Conservation (phyloP, 2,113 vertebrate species). For the Forbesichthys agassizii region DNA sequence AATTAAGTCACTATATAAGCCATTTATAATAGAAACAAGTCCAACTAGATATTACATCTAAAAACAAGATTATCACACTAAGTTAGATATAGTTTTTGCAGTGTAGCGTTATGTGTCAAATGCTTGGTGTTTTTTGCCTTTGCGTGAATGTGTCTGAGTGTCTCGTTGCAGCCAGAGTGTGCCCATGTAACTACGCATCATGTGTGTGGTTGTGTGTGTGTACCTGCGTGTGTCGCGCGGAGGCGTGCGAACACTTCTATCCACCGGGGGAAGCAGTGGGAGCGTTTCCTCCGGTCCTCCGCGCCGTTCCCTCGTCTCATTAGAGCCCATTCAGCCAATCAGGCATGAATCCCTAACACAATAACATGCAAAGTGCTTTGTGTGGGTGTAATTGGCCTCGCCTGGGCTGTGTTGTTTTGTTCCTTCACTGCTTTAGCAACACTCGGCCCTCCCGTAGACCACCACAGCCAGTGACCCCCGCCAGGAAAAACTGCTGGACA, state of each 20-base stretch:
- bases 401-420: slow-evolving; percentile 44
- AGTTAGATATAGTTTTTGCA: no score
- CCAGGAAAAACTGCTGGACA: slow-evolving; percentile 57
- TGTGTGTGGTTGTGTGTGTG: slow-evolving; percentile 1
- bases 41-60: no score
- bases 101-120: background rate
- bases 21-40: no score
- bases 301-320: slow-evolving; percentile 63
- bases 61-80: no score
- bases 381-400: slow-evolving; percentile 70
- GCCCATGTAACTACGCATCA: slow-evolving; percentile 15
- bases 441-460: slow-evolving; percentile 41
- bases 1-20: no score
- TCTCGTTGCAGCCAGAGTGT: slow-evolving; percentile 2
- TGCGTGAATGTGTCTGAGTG: slow-evolving; percentile 4
- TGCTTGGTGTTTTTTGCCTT: background rate
- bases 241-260: slow-evolving; percentile 31
- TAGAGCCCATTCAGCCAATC: slow-evolving; percentile 74
- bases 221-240: slow-evolving; percentile 8
- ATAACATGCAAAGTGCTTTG: slow-evolving; percentile 74
- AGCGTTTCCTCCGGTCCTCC: slow-evolving; percentile 49
- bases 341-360: slow-evolving; percentile 71
- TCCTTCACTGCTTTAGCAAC: slow-evolving; percentile 53
- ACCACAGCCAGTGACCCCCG: slow-evolving; percentile 35
- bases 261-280: slow-evolving; percentile 43